Conservation (phyloP, 2,797 vertebrate species). For the Cyprinodon diabolis region DNA sequence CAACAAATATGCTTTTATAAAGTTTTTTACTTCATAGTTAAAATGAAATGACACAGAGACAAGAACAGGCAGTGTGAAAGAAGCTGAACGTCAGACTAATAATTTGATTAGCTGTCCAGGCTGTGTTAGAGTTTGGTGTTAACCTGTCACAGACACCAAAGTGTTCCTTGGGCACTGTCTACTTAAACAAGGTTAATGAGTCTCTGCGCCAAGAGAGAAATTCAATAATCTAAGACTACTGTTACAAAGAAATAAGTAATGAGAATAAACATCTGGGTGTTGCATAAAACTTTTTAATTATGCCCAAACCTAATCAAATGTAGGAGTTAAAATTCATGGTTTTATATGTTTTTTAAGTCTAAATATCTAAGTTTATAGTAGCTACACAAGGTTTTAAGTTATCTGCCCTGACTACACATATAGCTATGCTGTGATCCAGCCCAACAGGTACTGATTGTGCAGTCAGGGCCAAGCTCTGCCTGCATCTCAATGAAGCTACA, state of each 20-base stretch:
- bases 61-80: background rate
- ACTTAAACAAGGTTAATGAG: constrained; percentile 12
- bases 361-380: background rate
- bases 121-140: constrained; percentile 2
- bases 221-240: constrained; percentile 46
- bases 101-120: constrained; percentile 1
- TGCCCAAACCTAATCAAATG: background rate
- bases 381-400: background rate
- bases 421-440: too few relatives aligned
- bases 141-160: constrained; percentile 6
- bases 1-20: background rate
- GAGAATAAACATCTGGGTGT: constrained; percentile 47
- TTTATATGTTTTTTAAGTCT: background rate
- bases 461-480: background rate
- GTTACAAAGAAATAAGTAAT: constrained; percentile 69
- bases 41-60: too few relatives aligned
- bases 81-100: background rate
- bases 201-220: constrained; percentile 22
- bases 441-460: too few relatives aligned
- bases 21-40: too few relatives aligned
- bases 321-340: background rate
- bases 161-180: background rate
- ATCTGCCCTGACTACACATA: too few relatives aligned
- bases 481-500: background rate
- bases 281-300: constrained; percentile 7